Evolutionary conservation across 1,140 invertebrate genomes (phyloP).

Genomic region (Stratiolaelaps scimitus): DNA sequence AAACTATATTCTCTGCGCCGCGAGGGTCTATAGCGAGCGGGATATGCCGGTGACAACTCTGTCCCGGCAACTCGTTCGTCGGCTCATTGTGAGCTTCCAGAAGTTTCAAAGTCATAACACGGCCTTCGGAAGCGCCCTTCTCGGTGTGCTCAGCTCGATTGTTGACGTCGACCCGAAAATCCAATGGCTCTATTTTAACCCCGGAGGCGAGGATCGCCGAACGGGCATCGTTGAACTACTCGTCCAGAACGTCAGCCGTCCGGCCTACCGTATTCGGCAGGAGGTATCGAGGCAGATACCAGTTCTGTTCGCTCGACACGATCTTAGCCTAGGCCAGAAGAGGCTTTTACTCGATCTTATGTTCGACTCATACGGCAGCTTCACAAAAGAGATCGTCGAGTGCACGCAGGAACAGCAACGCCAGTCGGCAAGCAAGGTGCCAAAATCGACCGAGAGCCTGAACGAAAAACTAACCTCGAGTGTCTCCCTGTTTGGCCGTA

Average conservation of each 20-base stretch:
- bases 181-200: not conserved
- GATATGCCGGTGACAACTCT: not conserved
- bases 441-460: no score
- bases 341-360: not conserved
- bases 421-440: no score
- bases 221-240: constrained; percentile 18
- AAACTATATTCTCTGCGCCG: not conserved
- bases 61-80: not conserved
- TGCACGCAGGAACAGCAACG: no score
- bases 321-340: not conserved
- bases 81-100: not conserved
- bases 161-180: constrained; percentile 3
- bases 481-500: no score
- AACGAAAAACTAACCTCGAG: no score
- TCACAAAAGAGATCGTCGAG: not conserved
- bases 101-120: constrained; percentile 6
- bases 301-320: not conserved
- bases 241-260: not conserved
- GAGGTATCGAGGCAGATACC: not conserved
- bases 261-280: not conserved
- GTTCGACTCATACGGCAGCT: constrained; percentile 10
- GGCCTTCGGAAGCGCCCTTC: not conserved
- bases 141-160: not conserved
- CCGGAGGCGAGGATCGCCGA: not conserved
- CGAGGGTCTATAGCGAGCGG: not conserved